Percentiles rank a stretch among this genome's conserved stretches.
These are phyloP conservation scores for Anniella stebbinsi DNA, from an alignment of 2,797 vertebrate genomes.

Conservation along the genomic window DNA sequence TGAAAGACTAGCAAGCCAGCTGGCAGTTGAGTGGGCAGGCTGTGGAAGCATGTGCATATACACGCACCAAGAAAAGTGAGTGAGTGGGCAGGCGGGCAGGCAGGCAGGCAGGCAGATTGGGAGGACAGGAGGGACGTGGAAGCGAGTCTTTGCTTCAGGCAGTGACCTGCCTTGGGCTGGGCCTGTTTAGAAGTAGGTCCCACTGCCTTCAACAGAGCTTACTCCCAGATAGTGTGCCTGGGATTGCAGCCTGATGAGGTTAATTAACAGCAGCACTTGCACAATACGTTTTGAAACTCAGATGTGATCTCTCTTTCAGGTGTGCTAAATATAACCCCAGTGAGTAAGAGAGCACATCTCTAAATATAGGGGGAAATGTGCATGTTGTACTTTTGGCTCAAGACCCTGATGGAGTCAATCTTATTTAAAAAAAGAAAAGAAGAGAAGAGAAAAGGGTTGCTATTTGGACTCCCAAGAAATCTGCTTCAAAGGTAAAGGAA, in stretches of 20 bases:
- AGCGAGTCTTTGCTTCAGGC: too few species aligned
- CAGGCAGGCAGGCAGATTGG: too few species aligned
- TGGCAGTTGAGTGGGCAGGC: too few species aligned
- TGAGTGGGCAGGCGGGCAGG: too few species aligned
- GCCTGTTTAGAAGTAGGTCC: too few species aligned
- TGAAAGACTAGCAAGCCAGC: too few species aligned
- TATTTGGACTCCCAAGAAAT: slow-evolving; percentile 10
- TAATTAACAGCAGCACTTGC: not conserved
- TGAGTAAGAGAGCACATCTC: not conserved
- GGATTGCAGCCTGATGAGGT: not conserved
- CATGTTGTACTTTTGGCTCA: slow-evolving; percentile 35
- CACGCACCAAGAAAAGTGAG: too few species aligned
- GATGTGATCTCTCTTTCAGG: slow-evolving; percentile 42
- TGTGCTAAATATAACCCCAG: not conserved
- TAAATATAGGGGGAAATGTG: slow-evolving; percentile 33
- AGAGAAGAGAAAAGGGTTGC: not conserved
- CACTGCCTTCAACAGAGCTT: not conserved
- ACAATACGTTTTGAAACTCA: slow-evolving; percentile 14
- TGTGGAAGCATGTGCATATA: too few species aligned
- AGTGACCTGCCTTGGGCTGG: too few species aligned
- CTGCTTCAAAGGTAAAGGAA: not conserved
- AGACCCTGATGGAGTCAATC: not conserved
- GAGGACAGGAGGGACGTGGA: too few species aligned
- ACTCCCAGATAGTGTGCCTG: not conserved
- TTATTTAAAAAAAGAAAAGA: slow-evolving; percentile 16